A percentile compares a stretch with the other conserved stretches of the same genome.
phyloP scores from a whole-genome alignment of 2,888 invertebrate species.

The Drosophila borborema region DNA sequence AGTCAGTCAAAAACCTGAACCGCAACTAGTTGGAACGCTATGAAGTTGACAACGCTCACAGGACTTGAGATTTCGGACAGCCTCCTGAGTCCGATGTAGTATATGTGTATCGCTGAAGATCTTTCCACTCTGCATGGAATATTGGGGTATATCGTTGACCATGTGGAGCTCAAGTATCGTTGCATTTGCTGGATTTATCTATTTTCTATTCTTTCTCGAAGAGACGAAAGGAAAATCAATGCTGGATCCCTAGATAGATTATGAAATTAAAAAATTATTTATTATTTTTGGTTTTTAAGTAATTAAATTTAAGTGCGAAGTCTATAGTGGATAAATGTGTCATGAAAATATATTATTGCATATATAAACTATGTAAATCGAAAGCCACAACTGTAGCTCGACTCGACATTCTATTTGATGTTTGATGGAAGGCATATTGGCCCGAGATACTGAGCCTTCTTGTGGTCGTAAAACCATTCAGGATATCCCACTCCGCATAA shows the following conservation, averaged over 20 bases:
- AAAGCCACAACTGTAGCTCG: no score
- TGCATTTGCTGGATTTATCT: slow-evolving; percentile 63
- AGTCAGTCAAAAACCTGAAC: slow-evolving; percentile 25
- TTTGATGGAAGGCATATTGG: no score
- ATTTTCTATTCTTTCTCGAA: slow-evolving; percentile 63
- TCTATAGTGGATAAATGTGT: background rate
- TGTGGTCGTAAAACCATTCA: no score
- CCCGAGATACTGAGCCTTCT: no score
- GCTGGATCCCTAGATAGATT: slow-evolving; percentile 31
- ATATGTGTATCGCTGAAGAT: slow-evolving; percentile 67
- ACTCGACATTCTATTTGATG: no score
- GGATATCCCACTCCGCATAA: no score
- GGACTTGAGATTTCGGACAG: slow-evolving; percentile 52
- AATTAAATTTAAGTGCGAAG: background rate
- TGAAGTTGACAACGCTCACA: slow-evolving; percentile 38
- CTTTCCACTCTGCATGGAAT: slow-evolving; percentile 69
- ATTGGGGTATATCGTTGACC: slow-evolving; percentile 62
- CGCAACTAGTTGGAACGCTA: slow-evolving; percentile 25
- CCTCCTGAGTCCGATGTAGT: slow-evolving; percentile 48
- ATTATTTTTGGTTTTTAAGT: background rate
- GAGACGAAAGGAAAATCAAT: slow-evolving; percentile 81
- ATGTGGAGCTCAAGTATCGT: slow-evolving; percentile 71
- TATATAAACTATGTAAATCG: background rate
- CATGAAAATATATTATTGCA: background rate
- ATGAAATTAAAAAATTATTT: background rate